Base-by-base conservation (phyloP, 30 jellyfish, hydroid and myxozoan genomes). In the Aurelia aurita region DNA sequence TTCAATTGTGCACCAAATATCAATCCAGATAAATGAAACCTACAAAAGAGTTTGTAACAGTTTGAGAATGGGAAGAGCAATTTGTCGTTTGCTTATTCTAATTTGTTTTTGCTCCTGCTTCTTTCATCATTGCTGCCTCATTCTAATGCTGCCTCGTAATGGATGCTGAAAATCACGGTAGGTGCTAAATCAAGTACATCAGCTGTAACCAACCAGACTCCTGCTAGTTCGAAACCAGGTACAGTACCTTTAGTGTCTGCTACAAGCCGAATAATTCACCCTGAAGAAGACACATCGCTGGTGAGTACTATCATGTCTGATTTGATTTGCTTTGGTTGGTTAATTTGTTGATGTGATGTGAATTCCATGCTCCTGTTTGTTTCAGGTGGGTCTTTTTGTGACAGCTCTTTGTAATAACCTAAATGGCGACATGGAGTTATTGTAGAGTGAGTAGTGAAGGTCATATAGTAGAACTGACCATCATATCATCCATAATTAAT, bases 211-310 rank as follows among this genome's bases (percentile, higher is more conserved):
- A 25, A 74, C 4, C 78, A 66, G 69, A 66, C 87, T 55, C 13
- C 43, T 44, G 34, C 95, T 14, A 86, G 96, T 34, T 67, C 91
- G 70, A 84, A 84, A 66, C 97, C 97, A 62, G 95, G 90, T 61
- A 77, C 97, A 12, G 92, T 93, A 62, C 99, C 99, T 23, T 70
- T 87, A 70, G 97, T 93, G 82, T 87, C 99, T 75, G 97, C 99
- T 64, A 87, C 96, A 58, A 93, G 99, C 88, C 91, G 97, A 75
- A 93, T 93, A 20, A 88, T 93, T 28, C 99, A 93, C 71, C 99
- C 99, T 3, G 96, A 88, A 28, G 99, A 93, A 51, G 99, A 93
- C 75, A 82, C 85, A 11, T 93, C 99, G 46, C 69, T 93, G 91
- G 99, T 93, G 80, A 87, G 99, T 87, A 55, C 67, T 39, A 6